Evolutionary conservation across 2,113 vertebrate genomes (phyloP).

Genomic region (Hemiscyllium ocellatum): DNA sequence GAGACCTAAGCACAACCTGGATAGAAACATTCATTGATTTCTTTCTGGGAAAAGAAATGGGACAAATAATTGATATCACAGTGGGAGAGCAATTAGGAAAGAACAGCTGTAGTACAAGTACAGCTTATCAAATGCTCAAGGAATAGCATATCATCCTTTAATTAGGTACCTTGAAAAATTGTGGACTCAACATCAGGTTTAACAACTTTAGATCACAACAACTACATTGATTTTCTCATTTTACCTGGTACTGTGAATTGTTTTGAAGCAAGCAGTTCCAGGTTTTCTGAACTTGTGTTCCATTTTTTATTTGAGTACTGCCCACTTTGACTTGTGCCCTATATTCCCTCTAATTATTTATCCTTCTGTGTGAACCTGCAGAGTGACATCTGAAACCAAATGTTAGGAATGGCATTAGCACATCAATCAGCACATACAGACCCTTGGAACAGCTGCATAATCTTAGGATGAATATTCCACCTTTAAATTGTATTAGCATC

Average conservation of each 20-base stretch:
- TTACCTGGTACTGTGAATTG: neutral
- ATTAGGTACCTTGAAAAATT: neutral
- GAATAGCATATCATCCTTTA: neutral
- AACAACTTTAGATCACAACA: neutral
- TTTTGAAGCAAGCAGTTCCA: neutral
- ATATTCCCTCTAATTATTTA: too few relatives aligned
- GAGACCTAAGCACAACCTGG: neutral
- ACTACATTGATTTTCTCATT: neutral
- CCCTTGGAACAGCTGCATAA: too few relatives aligned
- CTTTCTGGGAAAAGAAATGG: neutral
- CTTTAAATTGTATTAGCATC: too few relatives aligned
- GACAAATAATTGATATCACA: neutral
- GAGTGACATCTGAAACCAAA: too few relatives aligned
- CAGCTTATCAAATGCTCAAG: neutral
- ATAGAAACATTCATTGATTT: neutral
- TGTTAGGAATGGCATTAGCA: too few relatives aligned
- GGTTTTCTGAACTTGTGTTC: neutral
- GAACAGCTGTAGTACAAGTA: neutral
- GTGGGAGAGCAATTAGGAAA: neutral
- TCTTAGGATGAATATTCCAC: too few relatives aligned
- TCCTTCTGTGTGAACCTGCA: too few relatives aligned
- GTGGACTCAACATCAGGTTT: neutral
- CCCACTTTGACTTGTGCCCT: neutral
- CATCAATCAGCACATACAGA: too few relatives aligned
- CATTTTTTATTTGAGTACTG: neutral